Evolutionary conservation across 2,113 vertebrate genomes (phyloP), one percentile per base, ranked within the genome.

Genomic region (Prionailurus bengalensis): DNA sequence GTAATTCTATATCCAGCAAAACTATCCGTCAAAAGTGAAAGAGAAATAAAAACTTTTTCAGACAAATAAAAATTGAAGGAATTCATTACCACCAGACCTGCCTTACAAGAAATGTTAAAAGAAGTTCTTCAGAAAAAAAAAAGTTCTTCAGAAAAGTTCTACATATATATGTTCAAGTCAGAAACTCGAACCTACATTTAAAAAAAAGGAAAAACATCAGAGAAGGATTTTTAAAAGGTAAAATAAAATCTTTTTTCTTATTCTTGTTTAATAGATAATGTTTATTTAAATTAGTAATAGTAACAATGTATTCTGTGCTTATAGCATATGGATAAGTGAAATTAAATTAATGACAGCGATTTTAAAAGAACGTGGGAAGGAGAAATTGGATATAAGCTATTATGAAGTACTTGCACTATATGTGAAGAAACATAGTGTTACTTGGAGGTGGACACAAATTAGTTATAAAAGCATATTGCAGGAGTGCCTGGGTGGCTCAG

Each of bases 161-260:
- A 45, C 8, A 45, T 45, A 45, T 45, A 53, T 31, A 68, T 58
- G 55, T 51, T 45, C 45, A 80, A 6, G 36, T 88, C 36, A 80
- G 33, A 94, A 80, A 16, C 65, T 71, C 8, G 25, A 89, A 73
- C 42, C 4, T 1, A 63, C 33, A 48, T 71, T 94, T 33, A 11
- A 29, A 31, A 1, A 63, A 48, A 81, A 45, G 55, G 11, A 10
- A 58, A 61, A 81, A 71, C 70, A 74, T 65, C 55, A 89, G 61
- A 79, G n/a, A 55, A 86, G n/a, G 9, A 25, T 39, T 78, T 86
- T 81, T 78, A 10, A 36, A 70, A 80, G 61, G n/a, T 33, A 95
- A 86, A 92, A 80, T 86, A 71, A 91, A 86, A 91, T 15, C 5
- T 51, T 91, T 61, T 61, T 91, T 76, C 48, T 70, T 63, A 86